These are phyloP conservation scores for Alentia gelatinosa DNA, from an alignment of 2,888 invertebrate species.

Conservation along the genomic window DNA sequence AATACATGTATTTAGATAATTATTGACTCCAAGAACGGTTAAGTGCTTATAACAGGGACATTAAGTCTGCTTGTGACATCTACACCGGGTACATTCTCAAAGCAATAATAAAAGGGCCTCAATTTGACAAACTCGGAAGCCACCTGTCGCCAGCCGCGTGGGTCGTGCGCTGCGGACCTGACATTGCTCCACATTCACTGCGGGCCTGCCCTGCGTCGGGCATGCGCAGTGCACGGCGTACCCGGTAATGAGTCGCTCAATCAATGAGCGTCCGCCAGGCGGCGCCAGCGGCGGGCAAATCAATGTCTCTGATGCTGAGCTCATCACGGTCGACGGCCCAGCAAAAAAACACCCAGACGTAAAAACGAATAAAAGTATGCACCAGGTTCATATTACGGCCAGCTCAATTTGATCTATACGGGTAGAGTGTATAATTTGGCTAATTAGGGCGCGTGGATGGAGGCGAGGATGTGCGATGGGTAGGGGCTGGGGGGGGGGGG, in stretches of 20 bases:
- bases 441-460: background rate
- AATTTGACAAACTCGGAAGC: background rate
- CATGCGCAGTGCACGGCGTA: background rate
- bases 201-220: background rate
- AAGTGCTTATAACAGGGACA: no score
- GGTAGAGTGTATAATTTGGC: background rate
- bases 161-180: background rate
- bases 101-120: background rate
- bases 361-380: no score
- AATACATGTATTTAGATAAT: no score
- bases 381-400: background rate
- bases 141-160: background rate
- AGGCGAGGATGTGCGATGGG: no score
- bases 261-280: background rate
- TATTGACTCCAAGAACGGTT: no score
- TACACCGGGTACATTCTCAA: no score
- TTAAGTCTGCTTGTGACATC: no score
- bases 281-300: background rate
- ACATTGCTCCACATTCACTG: background rate
- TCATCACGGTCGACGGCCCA: background rate
- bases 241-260: background rate
- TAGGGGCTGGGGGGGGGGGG: background rate
- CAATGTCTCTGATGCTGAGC: background rate
- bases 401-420: background rate
- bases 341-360: background rate